These are phyloP conservation scores for Drosophila colorata DNA, from an alignment of 2,888 invertebrate genomes.

Conservation along the genomic window DNA sequence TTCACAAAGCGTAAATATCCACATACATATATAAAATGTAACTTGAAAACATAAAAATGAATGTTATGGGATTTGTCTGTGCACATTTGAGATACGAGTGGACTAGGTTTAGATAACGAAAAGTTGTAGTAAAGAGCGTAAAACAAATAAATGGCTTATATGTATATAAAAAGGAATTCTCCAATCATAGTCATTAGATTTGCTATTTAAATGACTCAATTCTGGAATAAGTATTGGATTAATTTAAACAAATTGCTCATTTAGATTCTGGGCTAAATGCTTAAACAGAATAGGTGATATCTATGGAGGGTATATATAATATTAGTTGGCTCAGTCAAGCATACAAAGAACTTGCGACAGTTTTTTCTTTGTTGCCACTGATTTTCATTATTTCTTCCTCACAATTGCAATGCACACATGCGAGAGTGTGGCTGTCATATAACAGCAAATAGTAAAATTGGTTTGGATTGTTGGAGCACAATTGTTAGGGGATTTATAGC, in stretches of 20 bases:
- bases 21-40: slow-evolving; percentile 25
- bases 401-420: slow-evolving; percentile 37
- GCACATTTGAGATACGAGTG: slow-evolving; percentile 47
- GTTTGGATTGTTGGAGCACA: slow-evolving; percentile 29
- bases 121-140: background rate
- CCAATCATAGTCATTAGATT: background rate
- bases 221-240: background rate
- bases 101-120: background rate
- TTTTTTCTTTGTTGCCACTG: slow-evolving; percentile 27
- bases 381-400: slow-evolving; percentile 21
- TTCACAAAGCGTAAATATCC: slow-evolving; percentile 51
- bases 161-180: background rate
- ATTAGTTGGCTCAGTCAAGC: slow-evolving; percentile 8
- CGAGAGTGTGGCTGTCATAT: background rate
- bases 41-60: background rate
- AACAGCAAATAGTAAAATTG: slow-evolving; percentile 25
- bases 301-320: slow-evolving; percentile 2
- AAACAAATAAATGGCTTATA: background rate
- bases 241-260: background rate
- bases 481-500: slow-evolving; percentile 48
- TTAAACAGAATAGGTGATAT: slow-evolving; percentile 7
- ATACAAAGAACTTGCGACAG: slow-evolving; percentile 10
- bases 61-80: slow-evolving; percentile 20
- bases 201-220: too few relatives aligned
- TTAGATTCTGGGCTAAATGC: background rate